A percentile compares a stretch with the other conserved stretches of the same genome.
Evolutionary conservation across 2,797 vertebrate genomes (phyloP).

Genomic region (Cryptoblepharus egeriae): DNA sequence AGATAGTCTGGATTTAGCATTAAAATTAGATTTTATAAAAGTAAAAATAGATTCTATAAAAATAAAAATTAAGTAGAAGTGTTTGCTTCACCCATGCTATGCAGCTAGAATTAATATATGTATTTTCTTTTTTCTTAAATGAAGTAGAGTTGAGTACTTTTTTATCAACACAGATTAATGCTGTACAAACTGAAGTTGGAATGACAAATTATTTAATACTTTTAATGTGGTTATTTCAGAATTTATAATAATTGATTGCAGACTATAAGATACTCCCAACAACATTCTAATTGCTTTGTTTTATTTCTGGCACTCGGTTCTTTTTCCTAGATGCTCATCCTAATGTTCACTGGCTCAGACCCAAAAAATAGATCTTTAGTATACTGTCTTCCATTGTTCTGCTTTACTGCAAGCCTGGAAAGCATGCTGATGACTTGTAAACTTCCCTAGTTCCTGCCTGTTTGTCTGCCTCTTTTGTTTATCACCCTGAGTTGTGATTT

Average conservation of each 20-base stretch:
- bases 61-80: no score
- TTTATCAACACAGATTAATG: no score
- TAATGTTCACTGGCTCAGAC: constrained; percentile 1
- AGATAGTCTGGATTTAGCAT: no score
- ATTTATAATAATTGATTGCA: background rate
- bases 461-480: background rate
- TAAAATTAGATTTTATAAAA: no score
- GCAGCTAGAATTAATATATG: no score
- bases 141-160: no score
- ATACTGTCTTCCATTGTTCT: background rate
- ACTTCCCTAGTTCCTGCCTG: background rate
- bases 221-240: background rate
- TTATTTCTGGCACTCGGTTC: background rate
- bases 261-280: background rate
- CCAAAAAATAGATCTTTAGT: constrained; percentile 17
- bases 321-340: background rate
- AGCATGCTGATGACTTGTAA: background rate
- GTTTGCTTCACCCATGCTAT: no score
- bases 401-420: background rate
- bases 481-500: background rate
- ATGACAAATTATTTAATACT: no score
- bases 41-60: no score
- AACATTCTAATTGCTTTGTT: background rate
- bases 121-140: no score
- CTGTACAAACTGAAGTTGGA: no score